These are phyloP conservation scores for Pristionchus arcanus DNA, from an alignment of 2,888 invertebrate genomes.

Conservation along the genomic window DNA sequence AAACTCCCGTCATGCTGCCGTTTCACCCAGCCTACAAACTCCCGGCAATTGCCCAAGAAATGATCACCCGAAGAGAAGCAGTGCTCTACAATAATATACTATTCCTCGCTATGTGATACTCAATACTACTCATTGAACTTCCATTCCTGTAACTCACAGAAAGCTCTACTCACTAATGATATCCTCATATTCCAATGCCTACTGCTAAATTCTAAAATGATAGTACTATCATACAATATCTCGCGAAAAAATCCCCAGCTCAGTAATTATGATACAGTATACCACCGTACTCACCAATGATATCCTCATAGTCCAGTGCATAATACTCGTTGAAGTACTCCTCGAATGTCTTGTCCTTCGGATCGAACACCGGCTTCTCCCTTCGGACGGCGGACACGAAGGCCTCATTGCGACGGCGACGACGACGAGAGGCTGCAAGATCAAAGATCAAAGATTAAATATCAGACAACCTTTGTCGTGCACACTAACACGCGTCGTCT, in stretches of 20 bases:
- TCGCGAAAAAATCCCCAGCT: no score
- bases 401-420: conserved; percentile 83
- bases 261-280: no score
- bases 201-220: no score
- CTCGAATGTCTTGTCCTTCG: conserved; percentile 87
- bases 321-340: conserved; percentile 96
- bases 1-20: background rate
- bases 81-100: background rate
- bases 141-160: no score
- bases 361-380: conserved; percentile 91
- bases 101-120: background rate
- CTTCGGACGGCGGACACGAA: conserved; percentile 87
- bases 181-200: conserved; percentile 95
- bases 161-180: conserved; percentile 85
- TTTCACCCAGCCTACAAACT: background rate
- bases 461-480: no score
- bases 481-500: no score
- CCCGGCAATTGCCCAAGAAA: background rate
- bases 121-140: background rate
- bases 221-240: no score
- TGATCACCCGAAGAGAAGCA: background rate
- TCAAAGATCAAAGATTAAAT: background rate
- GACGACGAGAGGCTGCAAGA: conserved; percentile 66
- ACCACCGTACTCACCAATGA: conserved; percentile 85
- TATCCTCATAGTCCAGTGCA: conserved; percentile 94